Evolutionary conservation across 2,113 vertebrate species (phyloP).

Genomic region (Panthera tigris): DNA sequence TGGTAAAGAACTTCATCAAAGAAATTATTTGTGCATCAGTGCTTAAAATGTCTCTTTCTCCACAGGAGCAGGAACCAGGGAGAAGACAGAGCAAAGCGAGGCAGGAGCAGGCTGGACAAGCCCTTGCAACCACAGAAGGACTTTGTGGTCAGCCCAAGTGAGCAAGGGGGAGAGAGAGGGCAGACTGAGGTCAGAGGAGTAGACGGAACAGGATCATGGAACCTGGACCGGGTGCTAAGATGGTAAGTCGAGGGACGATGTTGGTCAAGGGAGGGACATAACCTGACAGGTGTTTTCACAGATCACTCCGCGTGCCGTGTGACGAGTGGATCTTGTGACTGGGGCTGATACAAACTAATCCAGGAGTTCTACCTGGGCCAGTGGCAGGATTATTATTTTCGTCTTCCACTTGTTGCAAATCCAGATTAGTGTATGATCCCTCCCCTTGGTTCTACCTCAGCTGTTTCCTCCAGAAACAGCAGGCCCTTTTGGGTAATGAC

Average conservation of each 20-base stretch:
- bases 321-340: neutral
- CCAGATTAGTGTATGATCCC: neutral
- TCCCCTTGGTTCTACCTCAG: neutral
- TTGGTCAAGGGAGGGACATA: neutral
- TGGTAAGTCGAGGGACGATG: neutral
- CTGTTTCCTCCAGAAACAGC: neutral
- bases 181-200: neutral
- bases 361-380: neutral
- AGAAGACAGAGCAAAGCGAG: neutral
- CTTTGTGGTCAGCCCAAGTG: accelerated
- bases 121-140: neutral
- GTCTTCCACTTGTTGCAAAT: neutral
- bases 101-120: no score
- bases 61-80: neutral
- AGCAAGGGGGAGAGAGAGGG: neutral
- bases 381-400: neutral
- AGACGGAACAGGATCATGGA: neutral
- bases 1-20: no score
- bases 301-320: neutral
- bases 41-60: no score
- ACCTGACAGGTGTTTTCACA: neutral
- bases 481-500: neutral
- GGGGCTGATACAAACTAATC: neutral
- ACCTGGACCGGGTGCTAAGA: neutral
- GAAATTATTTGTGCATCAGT: no score